Percentiles rank a stretch among this genome's conserved stretches.
phyloP scores from a whole-genome alignment of 2,797 vertebrate species.

The Oophaga sylvatica region DNA sequence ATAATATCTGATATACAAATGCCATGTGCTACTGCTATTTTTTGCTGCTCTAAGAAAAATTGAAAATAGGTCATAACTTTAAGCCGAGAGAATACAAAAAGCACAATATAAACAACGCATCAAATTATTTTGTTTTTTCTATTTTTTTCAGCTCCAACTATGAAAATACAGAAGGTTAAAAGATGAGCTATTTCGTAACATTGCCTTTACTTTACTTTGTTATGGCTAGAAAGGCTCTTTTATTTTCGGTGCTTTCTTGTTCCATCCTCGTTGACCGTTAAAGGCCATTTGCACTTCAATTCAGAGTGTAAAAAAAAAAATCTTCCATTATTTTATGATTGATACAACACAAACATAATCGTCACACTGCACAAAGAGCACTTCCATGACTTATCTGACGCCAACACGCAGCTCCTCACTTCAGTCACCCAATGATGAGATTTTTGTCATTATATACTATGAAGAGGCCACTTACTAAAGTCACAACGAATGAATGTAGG shows the following conservation, averaged over 20 bases:
- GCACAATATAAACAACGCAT: neutral
- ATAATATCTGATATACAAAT: neutral
- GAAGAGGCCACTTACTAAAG: no score
- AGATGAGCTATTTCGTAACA: neutral
- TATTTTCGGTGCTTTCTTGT: neutral
- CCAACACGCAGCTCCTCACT: neutral
- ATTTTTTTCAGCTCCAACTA: neutral
- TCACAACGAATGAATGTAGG: no score
- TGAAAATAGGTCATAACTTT: neutral
- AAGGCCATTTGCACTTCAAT: neutral
- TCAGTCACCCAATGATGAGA: neutral
- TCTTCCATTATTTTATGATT: neutral
- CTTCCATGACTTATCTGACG: neutral
- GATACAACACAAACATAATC: neutral
- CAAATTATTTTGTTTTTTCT: neutral
- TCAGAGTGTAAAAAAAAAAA: neutral
- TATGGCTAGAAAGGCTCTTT: neutral
- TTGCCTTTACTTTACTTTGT: neutral
- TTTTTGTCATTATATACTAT: no score
- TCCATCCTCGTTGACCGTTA: neutral
- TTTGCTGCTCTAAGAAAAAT: neutral
- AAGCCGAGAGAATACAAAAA: neutral
- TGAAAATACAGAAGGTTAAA: neutral
- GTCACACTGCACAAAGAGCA: neutral
- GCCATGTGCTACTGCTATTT: neutral